phyloP scores from a whole-genome alignment of 2,888 invertebrate species.

The Drosophila pegasa region DNA sequence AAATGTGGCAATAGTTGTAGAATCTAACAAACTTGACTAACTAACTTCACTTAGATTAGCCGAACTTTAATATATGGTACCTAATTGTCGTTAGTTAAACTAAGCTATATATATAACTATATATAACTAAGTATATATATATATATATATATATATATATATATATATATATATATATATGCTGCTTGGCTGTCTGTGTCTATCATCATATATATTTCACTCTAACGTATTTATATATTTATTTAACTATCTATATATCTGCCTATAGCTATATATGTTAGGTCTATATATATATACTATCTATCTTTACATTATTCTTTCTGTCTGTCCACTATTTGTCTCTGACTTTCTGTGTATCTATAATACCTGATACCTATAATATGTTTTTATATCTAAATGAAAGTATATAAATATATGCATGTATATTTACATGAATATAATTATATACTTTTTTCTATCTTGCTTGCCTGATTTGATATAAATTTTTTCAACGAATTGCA shows the following conservation, averaged over 20 bases:
- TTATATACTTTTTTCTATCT: constrained; percentile 10
- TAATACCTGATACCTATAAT: no score
- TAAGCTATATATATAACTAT: no score
- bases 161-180: no score
- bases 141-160: no score
- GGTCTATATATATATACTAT: no score
- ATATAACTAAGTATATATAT: no score
- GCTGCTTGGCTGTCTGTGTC: no score
- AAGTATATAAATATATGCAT: not conserved
- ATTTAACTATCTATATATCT: no score
- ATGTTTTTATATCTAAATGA: no score
- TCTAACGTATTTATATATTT: not conserved
- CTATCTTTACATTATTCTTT: not conserved
- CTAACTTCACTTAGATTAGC: not conserved
- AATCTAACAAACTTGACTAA: not conserved
- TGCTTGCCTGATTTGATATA: constrained; percentile 32
- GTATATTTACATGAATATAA: not conserved
- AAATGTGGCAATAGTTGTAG: constrained; percentile 14
- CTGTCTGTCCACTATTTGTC: constrained; percentile 25
- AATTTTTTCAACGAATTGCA: not conserved
- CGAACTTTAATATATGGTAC: not conserved
- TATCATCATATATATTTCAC: no score
- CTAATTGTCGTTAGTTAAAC: no score
- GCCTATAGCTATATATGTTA: not conserved
- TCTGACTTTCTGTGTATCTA: not conserved